Percentiles rank a stretch among this genome's conserved stretches.
These are phyloP conservation scores for Chloroceryle aenea DNA, from an alignment of 2,113 vertebrate genomes.

Conservation along the genomic window DNA sequence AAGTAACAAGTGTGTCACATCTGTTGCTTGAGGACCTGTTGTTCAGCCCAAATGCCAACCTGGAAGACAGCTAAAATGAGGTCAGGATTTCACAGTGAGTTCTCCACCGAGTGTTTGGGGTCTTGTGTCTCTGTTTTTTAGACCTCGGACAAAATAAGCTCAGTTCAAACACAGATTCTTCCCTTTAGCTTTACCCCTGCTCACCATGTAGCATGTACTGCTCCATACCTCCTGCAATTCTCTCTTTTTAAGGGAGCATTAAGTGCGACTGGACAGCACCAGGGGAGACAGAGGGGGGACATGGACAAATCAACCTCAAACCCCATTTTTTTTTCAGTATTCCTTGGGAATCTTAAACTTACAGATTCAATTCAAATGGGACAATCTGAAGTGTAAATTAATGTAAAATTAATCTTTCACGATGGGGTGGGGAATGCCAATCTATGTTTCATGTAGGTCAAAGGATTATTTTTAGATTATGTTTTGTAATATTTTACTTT, in stretches of 20 bases:
- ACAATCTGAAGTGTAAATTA: background rate
- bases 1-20: background rate
- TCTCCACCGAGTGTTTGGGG: background rate
- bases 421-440: background rate
- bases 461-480: background rate
- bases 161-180: background rate
- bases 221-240: background rate
- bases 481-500: background rate
- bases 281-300: background rate
- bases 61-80: background rate
- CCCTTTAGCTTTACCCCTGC: background rate
- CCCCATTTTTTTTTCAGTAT: background rate
- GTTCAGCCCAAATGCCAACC: background rate
- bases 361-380: background rate
- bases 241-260: background rate
- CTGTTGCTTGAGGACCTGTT: background rate
- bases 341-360: background rate
- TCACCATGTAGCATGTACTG: fast-evolving
- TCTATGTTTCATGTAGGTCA: background rate
- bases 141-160: background rate
- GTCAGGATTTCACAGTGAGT: background rate
- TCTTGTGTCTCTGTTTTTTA: background rate
- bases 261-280: background rate
- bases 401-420: background rate
- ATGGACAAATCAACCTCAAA: fast-evolving